Conservation (phyloP, 2,888 invertebrate genomes). For the Axea sp. region DNA sequence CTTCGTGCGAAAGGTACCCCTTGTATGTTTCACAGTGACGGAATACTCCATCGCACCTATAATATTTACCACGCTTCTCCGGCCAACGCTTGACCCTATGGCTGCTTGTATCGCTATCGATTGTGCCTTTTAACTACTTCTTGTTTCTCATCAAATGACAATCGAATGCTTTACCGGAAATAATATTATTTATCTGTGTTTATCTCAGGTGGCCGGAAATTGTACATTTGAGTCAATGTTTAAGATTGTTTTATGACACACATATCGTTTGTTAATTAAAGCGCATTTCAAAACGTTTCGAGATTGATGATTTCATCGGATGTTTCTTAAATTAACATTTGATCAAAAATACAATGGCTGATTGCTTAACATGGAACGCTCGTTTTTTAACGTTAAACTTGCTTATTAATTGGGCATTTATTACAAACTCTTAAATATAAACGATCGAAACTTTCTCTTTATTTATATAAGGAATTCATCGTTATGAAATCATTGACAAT, state of each 20-base stretch:
- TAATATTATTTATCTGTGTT: conserved; percentile 6
- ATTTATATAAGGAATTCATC: too few relatives aligned
- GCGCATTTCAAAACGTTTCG: not conserved
- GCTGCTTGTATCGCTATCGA: conserved; percentile 20
- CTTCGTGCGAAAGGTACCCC: conserved; percentile 65
- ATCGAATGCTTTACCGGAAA: conserved; percentile 11
- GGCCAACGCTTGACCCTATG: conserved; percentile 15
- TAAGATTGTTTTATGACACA: too few relatives aligned
- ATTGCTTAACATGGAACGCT: too few relatives aligned
- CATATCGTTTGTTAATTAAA: not conserved
- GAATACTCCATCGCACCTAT: conserved; percentile 66
- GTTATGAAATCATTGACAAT: too few relatives aligned
- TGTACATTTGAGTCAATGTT: not conserved
- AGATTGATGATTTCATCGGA: too few relatives aligned
- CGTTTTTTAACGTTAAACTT: too few relatives aligned
- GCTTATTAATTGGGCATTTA: too few relatives aligned
- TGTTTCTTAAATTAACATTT: not conserved
- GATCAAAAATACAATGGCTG: too few relatives aligned
- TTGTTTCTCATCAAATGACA: conserved; percentile 27
- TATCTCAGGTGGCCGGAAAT: conserved; percentile 27
- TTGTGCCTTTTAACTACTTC: conserved; percentile 43
- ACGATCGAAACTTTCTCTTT: too few relatives aligned
- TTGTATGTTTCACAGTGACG: conserved; percentile 68
- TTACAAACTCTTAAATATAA: too few relatives aligned
- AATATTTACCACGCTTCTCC: conserved; percentile 71